These are phyloP conservation scores for Plusia festucae DNA, from an alignment of 2,888 invertebrate genomes.

Conservation along the genomic window DNA sequence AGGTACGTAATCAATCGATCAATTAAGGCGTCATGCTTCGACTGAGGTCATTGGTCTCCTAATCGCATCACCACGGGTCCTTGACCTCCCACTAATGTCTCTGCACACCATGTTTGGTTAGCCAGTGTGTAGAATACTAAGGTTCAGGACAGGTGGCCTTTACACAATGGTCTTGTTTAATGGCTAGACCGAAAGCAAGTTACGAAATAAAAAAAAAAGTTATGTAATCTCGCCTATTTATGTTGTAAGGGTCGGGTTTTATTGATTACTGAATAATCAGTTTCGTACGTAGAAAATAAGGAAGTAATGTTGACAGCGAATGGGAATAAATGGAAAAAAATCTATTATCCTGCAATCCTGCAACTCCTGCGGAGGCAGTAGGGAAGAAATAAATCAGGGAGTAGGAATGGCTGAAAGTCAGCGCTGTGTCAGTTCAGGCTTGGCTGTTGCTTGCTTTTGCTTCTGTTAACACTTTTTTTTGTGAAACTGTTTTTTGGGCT, in stretches of 20 bases:
- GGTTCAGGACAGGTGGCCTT: constrained; percentile 17
- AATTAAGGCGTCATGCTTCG: constrained; percentile 55
- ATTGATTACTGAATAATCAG: too few species aligned
- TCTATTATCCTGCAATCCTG: too few species aligned
- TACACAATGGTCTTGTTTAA: neutral
- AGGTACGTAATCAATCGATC: constrained; percentile 61
- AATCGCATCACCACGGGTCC: constrained; percentile 77
- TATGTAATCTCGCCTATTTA: neutral
- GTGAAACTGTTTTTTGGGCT: too few species aligned
- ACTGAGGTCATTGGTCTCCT: constrained; percentile 78
- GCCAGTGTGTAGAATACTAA: constrained; percentile 58
- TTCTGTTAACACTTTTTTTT: too few species aligned
- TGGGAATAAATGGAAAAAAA: too few species aligned
- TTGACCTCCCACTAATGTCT: constrained; percentile 60
- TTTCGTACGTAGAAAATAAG: too few species aligned
- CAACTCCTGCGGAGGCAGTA: too few species aligned
- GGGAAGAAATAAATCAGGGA: too few species aligned
- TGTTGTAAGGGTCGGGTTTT: neutral
- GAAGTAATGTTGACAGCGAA: too few species aligned
- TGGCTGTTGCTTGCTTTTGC: too few species aligned
- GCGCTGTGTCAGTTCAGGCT: too few species aligned
- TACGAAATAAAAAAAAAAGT: neutral
- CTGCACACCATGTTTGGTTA: constrained; percentile 43
- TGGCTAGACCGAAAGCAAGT: neutral
- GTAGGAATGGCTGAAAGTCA: too few species aligned